These are phyloP conservation scores for Serilophus lunatus DNA, from an alignment of 2,113 vertebrate species.

Conservation along the genomic window DNA sequence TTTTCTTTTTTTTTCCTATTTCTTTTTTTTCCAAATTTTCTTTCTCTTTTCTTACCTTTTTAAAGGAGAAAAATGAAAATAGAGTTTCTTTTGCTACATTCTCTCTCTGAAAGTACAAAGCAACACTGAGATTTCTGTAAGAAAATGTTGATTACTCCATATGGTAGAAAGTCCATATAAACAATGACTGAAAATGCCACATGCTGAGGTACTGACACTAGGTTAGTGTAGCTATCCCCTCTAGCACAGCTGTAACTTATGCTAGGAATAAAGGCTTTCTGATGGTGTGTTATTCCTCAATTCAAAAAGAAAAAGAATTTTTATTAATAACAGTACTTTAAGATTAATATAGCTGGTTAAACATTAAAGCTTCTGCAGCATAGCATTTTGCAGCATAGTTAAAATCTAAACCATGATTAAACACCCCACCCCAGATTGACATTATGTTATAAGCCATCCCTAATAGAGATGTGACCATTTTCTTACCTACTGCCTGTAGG, in stretches of 20 bases:
- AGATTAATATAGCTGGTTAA: conserved; percentile 3
- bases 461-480: not conserved
- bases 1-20: not conserved
- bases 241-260: conserved; percentile 30
- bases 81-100: not conserved
- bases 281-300: not conserved
- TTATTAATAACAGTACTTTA: conserved; percentile 27
- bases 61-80: not conserved
- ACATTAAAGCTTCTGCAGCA: conserved; percentile 1
- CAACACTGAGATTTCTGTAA: not conserved
- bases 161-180: not conserved
- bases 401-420: conserved; percentile 39
- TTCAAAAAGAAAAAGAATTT: conserved; percentile 24
- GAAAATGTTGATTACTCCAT: conserved; percentile 28
- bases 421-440: not conserved
- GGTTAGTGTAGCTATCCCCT: not conserved
- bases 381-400: not conserved
- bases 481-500: not conserved
- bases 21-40: no score
- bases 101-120: not conserved
- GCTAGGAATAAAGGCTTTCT: conserved; percentile 6
- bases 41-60: not conserved
- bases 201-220: conserved; percentile 5
- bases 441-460: not conserved
- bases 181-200: conserved; percentile 42